These are phyloP conservation scores for Oriolus oriolus DNA, from an alignment of 2,113 vertebrate genomes.

Conservation along the genomic window DNA sequence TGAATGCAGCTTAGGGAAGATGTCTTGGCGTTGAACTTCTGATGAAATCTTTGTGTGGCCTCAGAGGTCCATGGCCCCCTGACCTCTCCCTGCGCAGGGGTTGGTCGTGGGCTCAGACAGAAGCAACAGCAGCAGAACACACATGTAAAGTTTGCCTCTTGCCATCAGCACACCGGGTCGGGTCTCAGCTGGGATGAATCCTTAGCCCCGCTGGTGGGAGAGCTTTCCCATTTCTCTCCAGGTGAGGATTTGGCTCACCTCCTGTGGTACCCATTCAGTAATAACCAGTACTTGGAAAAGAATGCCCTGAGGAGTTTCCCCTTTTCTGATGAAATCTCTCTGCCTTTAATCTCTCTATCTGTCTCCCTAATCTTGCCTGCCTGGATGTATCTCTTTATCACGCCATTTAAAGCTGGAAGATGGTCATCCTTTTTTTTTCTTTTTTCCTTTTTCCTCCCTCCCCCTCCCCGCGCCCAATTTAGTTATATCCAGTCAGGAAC, in stretches of 20 bases:
- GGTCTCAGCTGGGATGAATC: not conserved
- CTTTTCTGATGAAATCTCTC: not conserved
- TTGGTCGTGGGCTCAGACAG: not conserved
- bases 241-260: not conserved
- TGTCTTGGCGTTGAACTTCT: slow-evolving; percentile 36
- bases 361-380: not conserved
- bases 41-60: slow-evolving; percentile 14
- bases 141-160: not conserved
- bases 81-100: not conserved
- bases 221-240: not conserved
- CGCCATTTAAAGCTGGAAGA: not conserved
- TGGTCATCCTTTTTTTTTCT: not conserved
- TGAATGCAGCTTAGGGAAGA: slow-evolving; percentile 62
- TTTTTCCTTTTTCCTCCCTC: rapidly evolving
- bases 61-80: not conserved
- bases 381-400: not conserved
- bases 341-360: not conserved
- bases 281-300: not conserved
- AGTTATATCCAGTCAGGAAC: not conserved
- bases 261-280: not conserved
- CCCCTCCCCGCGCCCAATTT: not conserved
- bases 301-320: not conserved
- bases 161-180: rapidly evolving
- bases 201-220: not conserved
- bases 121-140: not conserved